A percentile compares a stretch with the other conserved stretches of the same genome.
phyloP scores from a whole-genome alignment of 2,113 vertebrate genomes.

The Butorides virescens region DNA sequence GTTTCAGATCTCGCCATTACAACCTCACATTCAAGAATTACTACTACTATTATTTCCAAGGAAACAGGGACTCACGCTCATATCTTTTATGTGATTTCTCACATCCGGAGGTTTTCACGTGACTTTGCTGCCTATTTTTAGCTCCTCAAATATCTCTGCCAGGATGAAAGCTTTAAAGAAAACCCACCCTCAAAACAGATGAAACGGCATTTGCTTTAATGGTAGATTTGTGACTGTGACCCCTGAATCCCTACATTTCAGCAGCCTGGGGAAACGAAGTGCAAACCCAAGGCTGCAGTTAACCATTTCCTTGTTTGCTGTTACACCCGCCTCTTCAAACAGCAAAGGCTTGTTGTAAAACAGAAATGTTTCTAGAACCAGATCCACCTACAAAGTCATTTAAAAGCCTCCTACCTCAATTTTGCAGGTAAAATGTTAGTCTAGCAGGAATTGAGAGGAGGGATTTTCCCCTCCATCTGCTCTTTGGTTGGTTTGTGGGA shows the following conservation, averaged over 20 bases:
- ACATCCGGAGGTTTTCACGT: conserved; percentile 66
- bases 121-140: conserved; percentile 71
- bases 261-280: background rate
- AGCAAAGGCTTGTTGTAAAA: conserved; percentile 42
- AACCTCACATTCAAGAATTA: conserved; percentile 50
- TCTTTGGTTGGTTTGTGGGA: background rate
- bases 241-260: background rate
- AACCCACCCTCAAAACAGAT: conserved; percentile 34
- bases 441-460: background rate
- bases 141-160: conserved; percentile 63
- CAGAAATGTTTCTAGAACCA: conserved; percentile 41
- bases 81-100: conserved; percentile 71
- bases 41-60: conserved; percentile 75
- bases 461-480: conserved; percentile 4
- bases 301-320: conserved; percentile 29
- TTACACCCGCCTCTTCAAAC: background rate
- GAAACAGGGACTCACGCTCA: conserved; percentile 53
- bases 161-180: conserved; percentile 62
- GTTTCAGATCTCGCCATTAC: conserved; percentile 13
- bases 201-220: conserved; percentile 12
- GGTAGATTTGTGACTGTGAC: background rate
- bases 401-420: conserved; percentile 26
- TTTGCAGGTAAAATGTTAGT: conserved; percentile 43
- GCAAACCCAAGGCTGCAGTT: background rate
- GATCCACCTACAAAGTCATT: conserved; percentile 52